Conservation (phyloP, 2,888 invertebrate species). For the Oasisia sp. region DNA sequence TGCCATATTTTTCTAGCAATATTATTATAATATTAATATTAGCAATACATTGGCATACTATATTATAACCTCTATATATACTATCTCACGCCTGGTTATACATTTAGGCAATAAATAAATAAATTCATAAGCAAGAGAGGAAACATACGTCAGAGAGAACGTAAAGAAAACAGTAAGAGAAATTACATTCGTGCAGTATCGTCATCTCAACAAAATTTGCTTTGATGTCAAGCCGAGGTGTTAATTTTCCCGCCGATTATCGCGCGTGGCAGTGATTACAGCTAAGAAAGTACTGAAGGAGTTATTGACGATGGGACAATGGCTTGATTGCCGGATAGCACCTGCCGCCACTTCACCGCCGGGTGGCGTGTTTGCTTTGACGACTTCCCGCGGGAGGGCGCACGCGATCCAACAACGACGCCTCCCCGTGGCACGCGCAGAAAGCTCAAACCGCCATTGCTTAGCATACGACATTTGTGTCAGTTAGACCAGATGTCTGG, state of each 20-base stretch:
- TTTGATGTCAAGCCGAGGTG: not conserved
- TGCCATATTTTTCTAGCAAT: no score
- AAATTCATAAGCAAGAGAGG: not conserved
- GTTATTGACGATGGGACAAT: not conserved
- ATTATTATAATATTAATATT: no score
- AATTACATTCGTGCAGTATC: not conserved
- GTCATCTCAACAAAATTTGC: no score
- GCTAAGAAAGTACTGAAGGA: not conserved
- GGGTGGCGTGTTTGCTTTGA: constrained; percentile 7
- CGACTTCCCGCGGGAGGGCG: not conserved
- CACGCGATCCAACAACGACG: constrained; percentile 1
- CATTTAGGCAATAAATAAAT: not conserved
- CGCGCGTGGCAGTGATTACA: not conserved
- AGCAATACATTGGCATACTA: no score
- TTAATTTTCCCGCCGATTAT: not conserved
- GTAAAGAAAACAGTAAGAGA: not conserved
- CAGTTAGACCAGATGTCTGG: not conserved
- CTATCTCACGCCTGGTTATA: not conserved
- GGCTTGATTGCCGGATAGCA: not conserved
- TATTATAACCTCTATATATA: no score
- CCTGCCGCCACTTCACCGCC: not conserved
- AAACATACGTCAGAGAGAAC: no score
- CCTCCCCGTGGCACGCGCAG: not conserved
- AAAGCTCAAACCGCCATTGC: not conserved
- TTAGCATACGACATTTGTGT: not conserved